A percentile compares a stretch with the other conserved stretches of the same genome.
Evolutionary conservation across 2,888 invertebrate genomes (phyloP).

Genomic region (Amiota communis): DNA sequence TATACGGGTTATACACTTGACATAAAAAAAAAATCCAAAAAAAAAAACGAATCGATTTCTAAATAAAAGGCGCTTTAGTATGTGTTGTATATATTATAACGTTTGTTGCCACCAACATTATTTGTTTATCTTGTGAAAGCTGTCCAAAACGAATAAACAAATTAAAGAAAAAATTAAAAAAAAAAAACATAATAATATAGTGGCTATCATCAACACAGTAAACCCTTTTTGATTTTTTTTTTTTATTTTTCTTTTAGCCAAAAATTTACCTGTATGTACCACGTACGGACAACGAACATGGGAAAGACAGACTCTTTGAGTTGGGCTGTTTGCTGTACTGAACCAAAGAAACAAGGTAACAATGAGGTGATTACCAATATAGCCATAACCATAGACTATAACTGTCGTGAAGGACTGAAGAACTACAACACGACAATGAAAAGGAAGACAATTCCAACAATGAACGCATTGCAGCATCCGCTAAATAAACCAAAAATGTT

Average conservation of each 20-base stretch:
- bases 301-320: too few relatives aligned
- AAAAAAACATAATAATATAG: slow-evolving; percentile 33
- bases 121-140: slow-evolving; percentile 66
- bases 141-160: slow-evolving; percentile 24
- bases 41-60: slow-evolving; percentile 60
- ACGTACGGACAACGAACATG: not conserved
- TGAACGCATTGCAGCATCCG: slow-evolving; percentile 19
- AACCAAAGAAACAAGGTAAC: too few relatives aligned
- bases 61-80: slow-evolving; percentile 27
- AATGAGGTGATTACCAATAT: too few relatives aligned
- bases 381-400: too few relatives aligned
- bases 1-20: not conserved
- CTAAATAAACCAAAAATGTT: slow-evolving; percentile 24
- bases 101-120: slow-evolving; percentile 32
- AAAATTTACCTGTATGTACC: not conserved
- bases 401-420: too few relatives aligned
- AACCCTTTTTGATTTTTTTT: not conserved
- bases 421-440: slow-evolving; percentile 17
- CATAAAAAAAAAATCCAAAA: slow-evolving; percentile 4
- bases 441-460: slow-evolving; percentile 49
- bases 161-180: slow-evolving; percentile 29
- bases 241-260: not conserved
- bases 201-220: slow-evolving; percentile 26
- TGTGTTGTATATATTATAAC: not conserved
- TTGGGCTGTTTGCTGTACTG: too few relatives aligned